These are phyloP conservation scores for Odontamblyopus rebecca DNA, from an alignment of 2,797 vertebrate genomes.

Conservation along the genomic window DNA sequence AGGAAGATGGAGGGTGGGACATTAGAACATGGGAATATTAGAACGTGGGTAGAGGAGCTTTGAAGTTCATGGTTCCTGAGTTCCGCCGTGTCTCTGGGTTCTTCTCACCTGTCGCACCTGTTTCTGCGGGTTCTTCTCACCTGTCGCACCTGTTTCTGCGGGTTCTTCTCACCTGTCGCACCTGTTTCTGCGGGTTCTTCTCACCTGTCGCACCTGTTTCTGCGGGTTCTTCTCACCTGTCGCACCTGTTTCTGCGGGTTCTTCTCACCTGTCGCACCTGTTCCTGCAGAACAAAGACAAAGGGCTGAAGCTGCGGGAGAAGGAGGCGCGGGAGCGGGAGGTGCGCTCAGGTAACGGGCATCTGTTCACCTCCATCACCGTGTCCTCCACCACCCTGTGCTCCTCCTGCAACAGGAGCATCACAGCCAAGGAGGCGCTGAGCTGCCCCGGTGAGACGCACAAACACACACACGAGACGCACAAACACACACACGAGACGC, in stretches of 20 bases:
- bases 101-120: neutral
- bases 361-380: conserved; percentile 90
- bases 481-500: too few species aligned
- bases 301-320: conserved; percentile 83
- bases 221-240: neutral
- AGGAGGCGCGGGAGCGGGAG: conserved; percentile 85
- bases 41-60: too few species aligned
- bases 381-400: conserved; percentile 91
- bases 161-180: neutral
- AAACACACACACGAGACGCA: too few species aligned
- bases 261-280: neutral
- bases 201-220: neutral
- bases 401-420: conserved; percentile 94
- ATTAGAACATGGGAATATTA: too few species aligned
- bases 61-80: too few species aligned
- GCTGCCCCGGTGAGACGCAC: conserved; percentile 83
- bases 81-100: neutral
- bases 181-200: neutral
- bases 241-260: neutral
- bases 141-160: neutral
- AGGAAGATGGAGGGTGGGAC: too few species aligned
- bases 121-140: neutral
- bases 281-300: conserved; percentile 82
- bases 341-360: conserved; percentile 88
- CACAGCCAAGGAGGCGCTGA: conserved; percentile 92